phyloP scores from a whole-genome alignment of 2,113 vertebrate genomes.

The Raja brachyura region DNA sequence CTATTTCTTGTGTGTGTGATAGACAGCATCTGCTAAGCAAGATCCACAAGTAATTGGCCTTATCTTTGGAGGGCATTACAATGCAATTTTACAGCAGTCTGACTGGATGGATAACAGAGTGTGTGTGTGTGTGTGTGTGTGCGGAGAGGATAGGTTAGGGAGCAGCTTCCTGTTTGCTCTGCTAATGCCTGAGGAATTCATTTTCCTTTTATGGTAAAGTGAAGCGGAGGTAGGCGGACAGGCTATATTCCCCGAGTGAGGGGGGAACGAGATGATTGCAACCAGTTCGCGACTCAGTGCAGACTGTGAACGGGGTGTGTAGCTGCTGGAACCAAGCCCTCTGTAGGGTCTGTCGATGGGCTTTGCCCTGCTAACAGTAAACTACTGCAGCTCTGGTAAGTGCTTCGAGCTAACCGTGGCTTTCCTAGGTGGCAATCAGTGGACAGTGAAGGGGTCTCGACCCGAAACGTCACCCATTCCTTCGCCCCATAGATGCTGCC shows the following conservation, averaged over 20 bases:
- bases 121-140: neutral
- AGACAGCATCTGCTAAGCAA: neutral
- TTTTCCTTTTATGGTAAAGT: slow-evolving; percentile 43
- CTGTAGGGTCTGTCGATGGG: neutral
- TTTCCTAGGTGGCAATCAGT: neutral
- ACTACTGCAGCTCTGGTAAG: slow-evolving; percentile 3
- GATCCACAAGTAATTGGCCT: neutral
- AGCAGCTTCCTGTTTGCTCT: slow-evolving; percentile 27
- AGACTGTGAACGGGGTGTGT: neutral
- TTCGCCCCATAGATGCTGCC: no score
- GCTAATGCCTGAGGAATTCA: slow-evolving; percentile 19
- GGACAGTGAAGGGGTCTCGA: no score
- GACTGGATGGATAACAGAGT: neutral
- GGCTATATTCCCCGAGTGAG: neutral
- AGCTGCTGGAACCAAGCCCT: neutral
- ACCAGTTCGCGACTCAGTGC: neutral
- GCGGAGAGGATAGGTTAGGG: neutral
- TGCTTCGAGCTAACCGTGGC: neutral
- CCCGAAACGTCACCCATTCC: no score
- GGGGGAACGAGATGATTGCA: neutral
- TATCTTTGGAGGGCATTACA: neutral
- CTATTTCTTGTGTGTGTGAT: slow-evolving; percentile 20
- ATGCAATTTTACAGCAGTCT: neutral
- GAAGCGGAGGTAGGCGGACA: slow-evolving; percentile 35
- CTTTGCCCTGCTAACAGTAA: no score